Base-by-base conservation (phyloP, 2,113 vertebrate species). In the Ophiodon elongatus region DNA sequence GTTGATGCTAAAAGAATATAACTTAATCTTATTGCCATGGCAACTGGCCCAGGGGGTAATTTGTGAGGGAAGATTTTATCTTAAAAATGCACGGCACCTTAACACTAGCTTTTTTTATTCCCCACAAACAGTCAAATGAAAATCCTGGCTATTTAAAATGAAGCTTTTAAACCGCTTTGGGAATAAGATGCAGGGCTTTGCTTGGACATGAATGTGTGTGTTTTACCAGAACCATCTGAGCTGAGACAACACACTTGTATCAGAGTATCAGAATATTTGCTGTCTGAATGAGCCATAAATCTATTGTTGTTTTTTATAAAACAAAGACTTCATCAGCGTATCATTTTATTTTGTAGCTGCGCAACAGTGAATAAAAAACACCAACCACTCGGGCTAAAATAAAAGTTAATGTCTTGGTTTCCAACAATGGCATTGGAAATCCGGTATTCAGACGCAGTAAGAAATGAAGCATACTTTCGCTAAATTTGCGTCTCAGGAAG, bases 11-110 rank as follows among this genome's bases (percentile, higher is more conserved):
- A 85, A 62, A 83, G 50, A 88, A 85, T 86, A 87, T 85, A 83
- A 85, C 39, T 82, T 90, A 63, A 85, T 89, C 67, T 52, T 29
- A 83, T 87, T 85, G 62, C 85, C 75, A 88, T 92, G 84, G 84
- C 71, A 90, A 87, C 78, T 19, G 35, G 66, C 59, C 37, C 65
- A 25, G 43, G 50, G 56, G 80, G 71, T 65, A 50, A 76, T 85
- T 86, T 76, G 14, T 66, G 39, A 79, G 65, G 47, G 71, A 66
- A 59, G 62, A 86, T 88, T 69, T 67, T 39, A 66, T 78, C 60
- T 62, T 74, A 70, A 81, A 87, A 82, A 83, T 29, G 70, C 67
- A 70, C 54, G 43, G 43, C 70, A 82, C 75, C 45, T 67, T 50
- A 69, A 41, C 65, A 75, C 52, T 47, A 57, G 9, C 31, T 56